Conservation (phyloP, 2,888 invertebrate genomes). For the Xylota segnis region DNA sequence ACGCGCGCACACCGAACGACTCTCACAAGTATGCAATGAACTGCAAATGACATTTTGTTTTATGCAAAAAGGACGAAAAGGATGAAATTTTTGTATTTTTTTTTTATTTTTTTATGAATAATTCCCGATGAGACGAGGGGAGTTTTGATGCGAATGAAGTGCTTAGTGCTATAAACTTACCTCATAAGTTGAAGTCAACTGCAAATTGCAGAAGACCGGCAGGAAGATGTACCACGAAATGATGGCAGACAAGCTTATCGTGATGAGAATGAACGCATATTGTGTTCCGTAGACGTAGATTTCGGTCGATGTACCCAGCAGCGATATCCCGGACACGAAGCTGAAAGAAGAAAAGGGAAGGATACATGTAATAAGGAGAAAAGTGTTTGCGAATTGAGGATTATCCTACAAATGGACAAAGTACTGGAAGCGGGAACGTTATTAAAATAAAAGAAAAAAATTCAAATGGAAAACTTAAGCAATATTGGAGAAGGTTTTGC, state of each 20-base stretch:
- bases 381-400: conserved; percentile 16
- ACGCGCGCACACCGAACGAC: background rate
- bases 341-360: conserved; percentile 81
- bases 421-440: background rate
- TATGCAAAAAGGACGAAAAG: conserved; percentile 18
- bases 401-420: conserved; percentile 18
- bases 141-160: conserved; percentile 1
- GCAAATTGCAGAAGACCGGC: conserved; percentile 89
- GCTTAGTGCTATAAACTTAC: conserved; percentile 83
- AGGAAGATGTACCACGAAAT: conserved; percentile 87
- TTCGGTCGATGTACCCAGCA: conserved; percentile 91
- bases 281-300: conserved; percentile 91
- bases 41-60: conserved; percentile 57
- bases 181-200: conserved; percentile 91
- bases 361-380: conserved; percentile 7
- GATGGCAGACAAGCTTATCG: conserved; percentile 84
- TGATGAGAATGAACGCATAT: conserved; percentile 87
- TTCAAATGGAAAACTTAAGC: conserved; percentile 31
- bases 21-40: conserved; percentile 42
- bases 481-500: background rate
- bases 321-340: conserved; percentile 90
- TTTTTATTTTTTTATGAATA: conserved; percentile 39
- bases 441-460: conserved; percentile 15
- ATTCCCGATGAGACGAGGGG: conserved; percentile 6
- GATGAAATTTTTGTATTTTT: no score